Conservation (phyloP, 2,113 vertebrate genomes). For the Pygathrix nemaeus region DNA sequence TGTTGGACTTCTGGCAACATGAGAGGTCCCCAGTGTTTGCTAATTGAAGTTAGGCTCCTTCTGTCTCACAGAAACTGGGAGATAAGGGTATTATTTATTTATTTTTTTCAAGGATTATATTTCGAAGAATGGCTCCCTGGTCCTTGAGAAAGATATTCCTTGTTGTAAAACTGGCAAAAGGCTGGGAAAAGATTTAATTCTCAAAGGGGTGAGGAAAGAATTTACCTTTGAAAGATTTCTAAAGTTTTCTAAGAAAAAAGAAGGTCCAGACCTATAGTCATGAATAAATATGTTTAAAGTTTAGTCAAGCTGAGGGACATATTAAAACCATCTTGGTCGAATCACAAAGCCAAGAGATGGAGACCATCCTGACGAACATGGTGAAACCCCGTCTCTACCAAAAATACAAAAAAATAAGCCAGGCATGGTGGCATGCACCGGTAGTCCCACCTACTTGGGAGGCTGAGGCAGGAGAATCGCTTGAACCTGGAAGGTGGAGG, state of each 20-base stretch:
- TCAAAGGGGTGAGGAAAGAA: background rate
- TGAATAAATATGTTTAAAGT: background rate
- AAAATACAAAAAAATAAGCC: too few relatives aligned
- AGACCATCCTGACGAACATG: too few relatives aligned
- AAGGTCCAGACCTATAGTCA: background rate
- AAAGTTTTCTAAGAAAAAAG: background rate
- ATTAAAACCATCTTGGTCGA: background rate
- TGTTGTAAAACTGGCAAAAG: background rate
- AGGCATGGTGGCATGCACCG: too few relatives aligned
- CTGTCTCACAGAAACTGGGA: background rate
- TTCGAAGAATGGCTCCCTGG: background rate
- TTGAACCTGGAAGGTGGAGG: too few relatives aligned
- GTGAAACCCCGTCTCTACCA: too few relatives aligned
- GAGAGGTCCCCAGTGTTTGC: background rate
- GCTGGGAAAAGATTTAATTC: background rate
- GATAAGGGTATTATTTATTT: background rate
- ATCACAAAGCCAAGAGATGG: too few relatives aligned
- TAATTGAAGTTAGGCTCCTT: background rate
- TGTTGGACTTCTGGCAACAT: background rate
- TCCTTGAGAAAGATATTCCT: background rate
- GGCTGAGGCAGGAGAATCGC: too few relatives aligned
- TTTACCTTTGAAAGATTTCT: background rate
- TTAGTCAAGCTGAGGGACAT: background rate
- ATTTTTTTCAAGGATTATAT: background rate
- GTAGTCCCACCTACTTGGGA: too few relatives aligned